Evolutionary conservation across 2,888 invertebrate species (phyloP).

Genomic region (Tetrapedia diversipes): DNA sequence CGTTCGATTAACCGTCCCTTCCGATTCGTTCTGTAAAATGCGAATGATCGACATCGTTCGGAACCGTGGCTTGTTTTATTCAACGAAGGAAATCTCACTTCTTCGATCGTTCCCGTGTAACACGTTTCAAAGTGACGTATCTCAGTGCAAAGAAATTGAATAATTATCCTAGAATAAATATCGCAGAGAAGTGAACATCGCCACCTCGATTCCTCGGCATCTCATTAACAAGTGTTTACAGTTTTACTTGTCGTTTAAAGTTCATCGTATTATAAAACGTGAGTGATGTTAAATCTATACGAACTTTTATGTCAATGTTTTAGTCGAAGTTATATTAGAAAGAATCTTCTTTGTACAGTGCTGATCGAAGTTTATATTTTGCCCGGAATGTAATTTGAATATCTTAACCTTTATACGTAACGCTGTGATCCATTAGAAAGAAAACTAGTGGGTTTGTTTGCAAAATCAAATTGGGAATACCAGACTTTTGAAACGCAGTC

Average conservation of each 20-base stretch:
- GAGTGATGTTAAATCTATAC: background rate
- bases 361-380: background rate
- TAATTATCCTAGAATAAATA: too few species aligned
- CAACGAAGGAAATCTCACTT: too few species aligned
- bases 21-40: background rate
- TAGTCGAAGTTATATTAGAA: background rate
- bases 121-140: too few species aligned
- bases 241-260: background rate
- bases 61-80: too few species aligned
- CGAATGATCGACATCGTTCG: background rate
- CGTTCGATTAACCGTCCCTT: background rate
- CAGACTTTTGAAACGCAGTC: too few species aligned
- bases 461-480: too few species aligned
- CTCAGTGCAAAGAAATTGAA: too few species aligned
- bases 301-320: background rate
- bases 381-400: too few species aligned
- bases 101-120: too few species aligned
- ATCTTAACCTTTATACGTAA: too few species aligned
- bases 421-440: too few species aligned
- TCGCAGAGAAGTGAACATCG: background rate
- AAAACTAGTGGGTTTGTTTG: too few species aligned
- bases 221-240: background rate
- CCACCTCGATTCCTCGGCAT: background rate
- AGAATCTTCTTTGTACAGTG: background rate
- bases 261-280: background rate